A percentile compares a stretch with the other conserved stretches of the same genome.
Evolutionary conservation across 2,113 vertebrate species (phyloP).

Genomic region (Tragelaphus strepsiceros): DNA sequence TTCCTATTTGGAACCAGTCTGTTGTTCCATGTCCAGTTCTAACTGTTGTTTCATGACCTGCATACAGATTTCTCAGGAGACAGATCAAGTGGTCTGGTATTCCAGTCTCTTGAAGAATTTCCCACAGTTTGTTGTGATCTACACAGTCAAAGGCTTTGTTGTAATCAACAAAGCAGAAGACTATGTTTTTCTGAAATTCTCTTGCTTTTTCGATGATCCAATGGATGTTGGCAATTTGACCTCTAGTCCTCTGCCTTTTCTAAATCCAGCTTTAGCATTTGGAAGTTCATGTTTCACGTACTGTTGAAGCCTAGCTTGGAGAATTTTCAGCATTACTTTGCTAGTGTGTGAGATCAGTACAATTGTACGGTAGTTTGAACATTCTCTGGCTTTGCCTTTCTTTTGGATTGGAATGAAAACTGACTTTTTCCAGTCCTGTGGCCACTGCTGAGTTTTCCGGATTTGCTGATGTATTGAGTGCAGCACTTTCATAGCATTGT

Average conservation of each 20-base stretch:
- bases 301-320: not conserved
- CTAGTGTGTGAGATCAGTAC: not conserved
- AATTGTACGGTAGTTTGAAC: not conserved
- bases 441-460: not conserved
- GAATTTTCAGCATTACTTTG: not conserved
- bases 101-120: not conserved
- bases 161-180: not conserved
- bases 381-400: not conserved
- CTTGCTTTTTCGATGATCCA: not conserved
- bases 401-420: not conserved
- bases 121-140: not conserved
- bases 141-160: not conserved
- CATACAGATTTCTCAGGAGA: not conserved
- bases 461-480: not conserved
- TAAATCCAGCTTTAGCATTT: not conserved
- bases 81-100: not conserved
- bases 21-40: not conserved
- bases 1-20: not conserved
- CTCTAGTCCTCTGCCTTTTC: not conserved
- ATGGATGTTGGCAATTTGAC: not conserved
- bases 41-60: not conserved
- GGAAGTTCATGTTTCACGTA: rapidly evolving
- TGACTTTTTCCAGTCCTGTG: not conserved
- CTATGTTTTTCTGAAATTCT: not conserved
- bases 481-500: not conserved